Percentiles rank a stretch among this genome's conserved stretches.
Conservation (phyloP, 92 coral and sea anemone genomes). For the Zoanthus solanderi region DNA sequence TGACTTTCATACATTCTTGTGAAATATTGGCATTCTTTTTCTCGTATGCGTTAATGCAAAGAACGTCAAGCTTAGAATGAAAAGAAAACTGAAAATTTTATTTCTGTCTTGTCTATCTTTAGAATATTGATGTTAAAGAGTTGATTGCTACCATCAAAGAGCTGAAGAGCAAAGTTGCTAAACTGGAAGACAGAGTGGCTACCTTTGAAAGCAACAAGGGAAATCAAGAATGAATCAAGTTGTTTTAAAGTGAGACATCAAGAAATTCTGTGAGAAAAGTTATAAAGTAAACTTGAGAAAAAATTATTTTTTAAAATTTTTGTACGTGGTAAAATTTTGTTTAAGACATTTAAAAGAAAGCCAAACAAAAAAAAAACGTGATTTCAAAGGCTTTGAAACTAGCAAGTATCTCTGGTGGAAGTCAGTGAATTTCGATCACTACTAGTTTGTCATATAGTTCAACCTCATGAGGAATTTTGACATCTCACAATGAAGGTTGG, state of each 20-base stretch:
- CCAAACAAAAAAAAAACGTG: not conserved
- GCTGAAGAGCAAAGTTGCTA: conserved; percentile 65
- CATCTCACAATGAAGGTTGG: not conserved
- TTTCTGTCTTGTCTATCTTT: not conserved
- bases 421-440: not conserved
- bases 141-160: conserved; percentile 63
- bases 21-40: too few relatives aligned
- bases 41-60: too few relatives aligned
- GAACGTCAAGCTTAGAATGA: too few relatives aligned
- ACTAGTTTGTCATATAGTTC: not conserved
- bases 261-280: not conserved
- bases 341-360: too few relatives aligned
- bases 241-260: not conserved
- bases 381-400: not conserved
- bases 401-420: not conserved
- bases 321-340: not conserved
- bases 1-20: too few relatives aligned
- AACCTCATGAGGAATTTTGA: not conserved
- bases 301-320: not conserved
- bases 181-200: conserved; percentile 64
- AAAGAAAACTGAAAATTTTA: too few relatives aligned
- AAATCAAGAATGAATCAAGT: not conserved
- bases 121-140: conserved; percentile 62
- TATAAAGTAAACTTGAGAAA: not conserved
- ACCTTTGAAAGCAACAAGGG: conserved; percentile 35